Evolutionary conservation across 2,888 invertebrate species (phyloP).

Genomic region (Dolomedes plantarius): DNA sequence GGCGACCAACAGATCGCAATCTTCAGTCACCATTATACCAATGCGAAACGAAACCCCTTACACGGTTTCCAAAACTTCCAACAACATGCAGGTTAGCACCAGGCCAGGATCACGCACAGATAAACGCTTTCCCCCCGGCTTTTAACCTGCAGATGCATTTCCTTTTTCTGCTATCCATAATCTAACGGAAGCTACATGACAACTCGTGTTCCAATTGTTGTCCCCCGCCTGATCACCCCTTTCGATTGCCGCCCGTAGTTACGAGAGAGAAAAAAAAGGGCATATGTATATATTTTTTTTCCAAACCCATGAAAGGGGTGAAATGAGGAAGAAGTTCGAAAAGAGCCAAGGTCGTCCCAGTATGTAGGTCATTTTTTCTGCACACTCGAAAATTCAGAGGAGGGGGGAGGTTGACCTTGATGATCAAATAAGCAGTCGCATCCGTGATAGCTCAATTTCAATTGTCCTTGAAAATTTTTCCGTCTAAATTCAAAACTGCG

Average conservation of each 20-base stretch:
- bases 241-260: background rate
- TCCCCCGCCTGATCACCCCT: background rate
- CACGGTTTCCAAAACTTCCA: too few species aligned
- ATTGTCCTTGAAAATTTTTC: background rate
- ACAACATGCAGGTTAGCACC: background rate
- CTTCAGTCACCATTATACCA: too few species aligned
- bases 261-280: background rate
- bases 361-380: constrained; percentile 51
- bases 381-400: background rate
- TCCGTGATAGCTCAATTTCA: background rate
- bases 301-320: constrained; percentile 1
- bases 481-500: too few species aligned
- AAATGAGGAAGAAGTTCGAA: constrained; percentile 31
- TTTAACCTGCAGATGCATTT: background rate
- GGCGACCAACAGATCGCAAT: too few species aligned
- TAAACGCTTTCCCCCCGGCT: too few species aligned
- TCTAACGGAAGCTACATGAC: background rate
- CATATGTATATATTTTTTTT: background rate
- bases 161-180: background rate
- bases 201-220: background rate
- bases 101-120: background rate
- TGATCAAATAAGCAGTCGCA: background rate
- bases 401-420: background rate
- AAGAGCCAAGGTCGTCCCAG: constrained; percentile 24
- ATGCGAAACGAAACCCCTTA: too few species aligned